Evolutionary conservation across 2,888 invertebrate genomes (phyloP).

Genomic region (Caenorhabditis doughertyi): DNA sequence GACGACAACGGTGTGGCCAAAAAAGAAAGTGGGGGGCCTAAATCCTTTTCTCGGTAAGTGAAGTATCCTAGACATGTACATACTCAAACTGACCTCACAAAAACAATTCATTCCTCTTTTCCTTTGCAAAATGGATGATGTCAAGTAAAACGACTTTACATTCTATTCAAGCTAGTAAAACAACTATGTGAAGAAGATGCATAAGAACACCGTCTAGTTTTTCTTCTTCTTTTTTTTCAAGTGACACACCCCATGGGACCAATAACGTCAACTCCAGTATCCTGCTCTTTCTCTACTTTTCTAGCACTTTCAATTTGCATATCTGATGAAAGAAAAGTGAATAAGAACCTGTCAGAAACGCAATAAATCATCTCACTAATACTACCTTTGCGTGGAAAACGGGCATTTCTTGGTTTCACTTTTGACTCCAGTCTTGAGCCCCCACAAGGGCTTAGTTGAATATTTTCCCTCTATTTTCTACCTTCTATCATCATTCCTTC

Average conservation of each 20-base stretch:
- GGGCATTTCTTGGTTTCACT: conserved; percentile 10
- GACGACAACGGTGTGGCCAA: conserved; percentile 45
- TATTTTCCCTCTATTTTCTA: neutral
- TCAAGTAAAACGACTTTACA: neutral
- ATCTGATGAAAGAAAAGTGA: conserved; percentile 29
- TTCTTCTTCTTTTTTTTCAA: conserved; percentile 9
- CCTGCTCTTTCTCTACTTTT: neutral
- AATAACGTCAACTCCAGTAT: conserved; percentile 49
- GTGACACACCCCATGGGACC: conserved; percentile 29
- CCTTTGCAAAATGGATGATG: conserved; percentile 27
- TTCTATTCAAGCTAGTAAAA: no score
- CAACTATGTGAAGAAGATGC: conserved; percentile 11
- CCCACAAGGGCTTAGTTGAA: neutral
- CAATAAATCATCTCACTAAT: conserved; percentile 53
- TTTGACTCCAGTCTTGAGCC: neutral
- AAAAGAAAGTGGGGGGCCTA: conserved; percentile 42
- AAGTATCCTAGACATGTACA: conserved; percentile 29
- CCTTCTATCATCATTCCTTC: neutral
- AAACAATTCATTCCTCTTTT: conserved; percentile 4
- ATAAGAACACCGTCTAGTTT: conserved; percentile 26
- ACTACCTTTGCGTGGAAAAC: conserved; percentile 44
- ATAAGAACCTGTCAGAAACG: conserved; percentile 12
- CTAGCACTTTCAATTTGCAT: conserved; percentile 45
- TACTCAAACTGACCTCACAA: conserved; percentile 6
- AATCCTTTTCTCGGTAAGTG: conserved; percentile 50